Percentiles rank a stretch among this genome's conserved stretches.
These are phyloP conservation scores for Elephas maximus DNA, from an alignment of 2,113 vertebrate genomes.

Conservation along the genomic window DNA sequence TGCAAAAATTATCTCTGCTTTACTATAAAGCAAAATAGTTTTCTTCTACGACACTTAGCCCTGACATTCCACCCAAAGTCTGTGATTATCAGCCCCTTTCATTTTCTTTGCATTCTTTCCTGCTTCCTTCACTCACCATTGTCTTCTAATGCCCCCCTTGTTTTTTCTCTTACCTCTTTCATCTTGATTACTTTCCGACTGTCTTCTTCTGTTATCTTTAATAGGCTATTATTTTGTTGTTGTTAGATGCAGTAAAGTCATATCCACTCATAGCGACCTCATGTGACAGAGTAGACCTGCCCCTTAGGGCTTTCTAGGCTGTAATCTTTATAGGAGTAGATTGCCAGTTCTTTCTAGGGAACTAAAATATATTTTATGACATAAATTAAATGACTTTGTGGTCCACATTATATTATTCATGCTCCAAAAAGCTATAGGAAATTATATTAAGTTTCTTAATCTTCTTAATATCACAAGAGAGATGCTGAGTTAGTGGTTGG, in stretches of 20 bases:
- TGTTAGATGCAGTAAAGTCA: neutral
- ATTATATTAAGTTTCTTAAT: constrained; percentile 6
- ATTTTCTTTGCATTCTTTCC: neutral
- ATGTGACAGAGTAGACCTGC: neutral
- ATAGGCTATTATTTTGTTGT: neutral
- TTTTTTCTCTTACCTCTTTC: neutral
- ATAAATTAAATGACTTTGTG: neutral
- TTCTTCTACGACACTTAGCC: neutral
- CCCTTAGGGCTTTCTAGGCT: neutral
- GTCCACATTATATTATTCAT: neutral
- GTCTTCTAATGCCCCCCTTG: neutral
- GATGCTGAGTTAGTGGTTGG: neutral
- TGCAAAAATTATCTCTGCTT: neutral
- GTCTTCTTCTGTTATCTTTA: neutral
- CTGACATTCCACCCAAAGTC: neutral
- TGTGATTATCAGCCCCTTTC: neutral
- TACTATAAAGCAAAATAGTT: neutral
- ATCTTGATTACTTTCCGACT: neutral
- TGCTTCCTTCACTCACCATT: neutral
- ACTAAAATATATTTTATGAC: neutral
- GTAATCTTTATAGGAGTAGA: neutral
- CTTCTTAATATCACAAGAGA: neutral
- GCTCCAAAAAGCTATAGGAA: neutral
- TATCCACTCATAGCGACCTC: neutral
- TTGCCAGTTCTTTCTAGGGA: neutral